Base-by-base conservation (phyloP, 2,888 invertebrate species). In the Thymelicus sylvestris region DNA sequence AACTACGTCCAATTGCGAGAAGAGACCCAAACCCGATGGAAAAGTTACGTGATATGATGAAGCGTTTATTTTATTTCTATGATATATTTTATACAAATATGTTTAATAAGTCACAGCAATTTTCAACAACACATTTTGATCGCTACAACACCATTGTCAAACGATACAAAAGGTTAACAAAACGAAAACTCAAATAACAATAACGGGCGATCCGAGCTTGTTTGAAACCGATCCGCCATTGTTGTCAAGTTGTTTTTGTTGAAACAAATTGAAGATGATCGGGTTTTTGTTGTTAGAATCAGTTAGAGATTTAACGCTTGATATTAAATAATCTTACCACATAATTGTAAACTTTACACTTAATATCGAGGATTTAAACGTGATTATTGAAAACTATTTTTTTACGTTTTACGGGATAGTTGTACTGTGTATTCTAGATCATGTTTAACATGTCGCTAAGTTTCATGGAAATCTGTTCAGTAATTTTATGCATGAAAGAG, bases 201-300 rank as follows among this genome's bases (percentile, higher is more conserved):
- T 48, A 69, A 68, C 67, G 57, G 10, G 6, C 62, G 67, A 62
- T 63, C 52, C 47, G 62, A 19, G 63, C 68, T 68, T 69, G 64
- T 59, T 69, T 69, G 69, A 69, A 64, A 69, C 39, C 48, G 64
- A 64, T 55, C 69, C 69, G 69, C 69, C 48, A 57, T 68, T 59
- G 69, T 63, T 63, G 63, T 69, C 68, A 47, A 63, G 24, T 57
- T 69, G 57, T 68, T 68, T 44, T 63, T 68, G 62, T 63, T 68
- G n/a, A 55, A 13, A 52, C 64, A 68, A 68, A 68, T 68, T 68
- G 44, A 62, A 63, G 63, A 68, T 63, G 67, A 68, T 68, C 24
- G 52, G n/a, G 61, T 52, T 60, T 67, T 62, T 67, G 55, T 62
- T 52, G 67, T 52, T 13, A 60, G 19, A 67, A 62, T 52, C 44